Percentiles rank a stretch among this genome's conserved stretches.
Evolutionary conservation across 2,888 invertebrate species (phyloP).

Genomic region (Tanytarsus gracilentus): DNA sequence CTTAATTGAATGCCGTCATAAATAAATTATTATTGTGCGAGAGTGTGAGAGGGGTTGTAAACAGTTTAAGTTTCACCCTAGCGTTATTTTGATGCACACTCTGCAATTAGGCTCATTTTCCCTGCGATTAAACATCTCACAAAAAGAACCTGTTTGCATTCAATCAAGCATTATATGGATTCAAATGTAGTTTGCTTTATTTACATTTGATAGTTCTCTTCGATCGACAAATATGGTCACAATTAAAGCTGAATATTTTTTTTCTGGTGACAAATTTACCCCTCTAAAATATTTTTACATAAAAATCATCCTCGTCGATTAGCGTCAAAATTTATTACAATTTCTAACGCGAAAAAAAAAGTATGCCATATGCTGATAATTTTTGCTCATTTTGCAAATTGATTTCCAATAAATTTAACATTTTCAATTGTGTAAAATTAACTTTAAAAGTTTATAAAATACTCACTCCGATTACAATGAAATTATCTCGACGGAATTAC

Average conservation of each 20-base stretch:
- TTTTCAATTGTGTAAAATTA: background rate
- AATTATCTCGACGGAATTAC: background rate
- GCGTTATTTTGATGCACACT: constrained; percentile 2
- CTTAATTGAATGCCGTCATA: constrained; percentile 29
- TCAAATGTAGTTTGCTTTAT: constrained; percentile 24
- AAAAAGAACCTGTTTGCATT: constrained; percentile 27
- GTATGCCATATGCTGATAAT: background rate
- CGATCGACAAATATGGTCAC: constrained; percentile 24
- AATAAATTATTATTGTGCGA: constrained; percentile 18
- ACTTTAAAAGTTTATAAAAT: background rate
- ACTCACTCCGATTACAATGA: too few species aligned
- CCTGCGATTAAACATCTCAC: constrained; percentile 3
- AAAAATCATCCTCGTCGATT: constrained; percentile 1
- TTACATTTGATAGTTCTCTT: constrained; percentile 25
- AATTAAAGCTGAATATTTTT: constrained; percentile 19
- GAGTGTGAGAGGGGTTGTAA: constrained; percentile 11
- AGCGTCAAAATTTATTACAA: background rate
- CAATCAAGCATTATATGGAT: constrained; percentile 21
- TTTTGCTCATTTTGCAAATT: background rate
- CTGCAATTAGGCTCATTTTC: constrained; percentile 18
- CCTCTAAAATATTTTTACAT: background rate
- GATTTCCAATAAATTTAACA: constrained; percentile 1
- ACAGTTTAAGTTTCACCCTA: background rate
- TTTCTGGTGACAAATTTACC: background rate
- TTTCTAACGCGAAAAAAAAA: background rate